Percentiles rank a stretch among this genome's conserved stretches.
Conservation (phyloP, 2,888 invertebrate species). For the Apotomis capreana region DNA sequence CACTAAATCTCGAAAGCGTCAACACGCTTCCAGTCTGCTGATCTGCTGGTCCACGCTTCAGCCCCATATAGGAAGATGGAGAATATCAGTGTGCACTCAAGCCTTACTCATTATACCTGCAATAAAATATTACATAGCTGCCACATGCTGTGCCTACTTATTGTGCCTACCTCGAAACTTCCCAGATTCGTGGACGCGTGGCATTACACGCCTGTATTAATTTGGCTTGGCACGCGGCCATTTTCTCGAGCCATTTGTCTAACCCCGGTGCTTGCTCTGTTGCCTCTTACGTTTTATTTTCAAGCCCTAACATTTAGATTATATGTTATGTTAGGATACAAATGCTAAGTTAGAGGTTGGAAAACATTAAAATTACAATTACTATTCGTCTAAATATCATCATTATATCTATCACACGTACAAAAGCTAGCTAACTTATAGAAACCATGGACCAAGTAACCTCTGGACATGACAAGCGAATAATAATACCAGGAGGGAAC, state of each 20-base stretch:
- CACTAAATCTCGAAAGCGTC: too few relatives aligned
- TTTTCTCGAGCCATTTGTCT: conserved; percentile 36
- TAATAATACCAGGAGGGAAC: too few relatives aligned
- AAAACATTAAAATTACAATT: neutral
- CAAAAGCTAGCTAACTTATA: too few relatives aligned
- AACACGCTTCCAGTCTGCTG: too few relatives aligned
- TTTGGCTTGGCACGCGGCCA: conserved; percentile 33
- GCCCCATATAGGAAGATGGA: too few relatives aligned
- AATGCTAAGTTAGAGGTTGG: neutral
- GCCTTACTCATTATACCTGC: too few relatives aligned
- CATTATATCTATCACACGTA: too few relatives aligned
- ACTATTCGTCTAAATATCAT: too few relatives aligned
- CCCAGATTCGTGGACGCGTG: neutral
- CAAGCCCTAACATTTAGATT: neutral
- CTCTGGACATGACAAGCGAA: too few relatives aligned
- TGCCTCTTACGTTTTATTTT: conserved; percentile 22
- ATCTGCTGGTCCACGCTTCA: too few relatives aligned
- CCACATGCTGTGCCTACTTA: neutral
- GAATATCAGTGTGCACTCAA: too few relatives aligned
- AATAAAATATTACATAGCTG: neutral
- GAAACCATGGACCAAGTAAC: too few relatives aligned
- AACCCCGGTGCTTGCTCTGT: conserved; percentile 21
- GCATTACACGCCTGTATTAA: conserved; percentile 28
- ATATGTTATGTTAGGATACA: neutral
- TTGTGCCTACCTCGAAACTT: neutral